These are phyloP conservation scores for Brenthis hecate DNA, from an alignment of 2,888 invertebrate genomes.

Conservation along the genomic window DNA sequence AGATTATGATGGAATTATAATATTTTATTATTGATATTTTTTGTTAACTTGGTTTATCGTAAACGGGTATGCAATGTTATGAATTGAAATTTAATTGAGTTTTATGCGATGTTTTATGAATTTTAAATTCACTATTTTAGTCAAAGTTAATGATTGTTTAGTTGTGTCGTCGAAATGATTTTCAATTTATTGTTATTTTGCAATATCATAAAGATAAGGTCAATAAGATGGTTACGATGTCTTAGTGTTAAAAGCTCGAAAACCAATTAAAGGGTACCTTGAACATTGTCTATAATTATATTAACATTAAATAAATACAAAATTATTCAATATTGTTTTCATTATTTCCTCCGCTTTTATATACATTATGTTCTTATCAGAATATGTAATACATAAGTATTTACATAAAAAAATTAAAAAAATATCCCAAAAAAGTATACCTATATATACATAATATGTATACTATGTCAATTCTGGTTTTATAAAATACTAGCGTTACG, in stretches of 20 bases:
- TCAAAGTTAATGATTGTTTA: constrained; percentile 77
- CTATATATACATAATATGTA: too few relatives aligned
- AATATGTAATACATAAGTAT: background rate
- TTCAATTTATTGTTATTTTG: constrained; percentile 76
- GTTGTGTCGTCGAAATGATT: constrained; percentile 70
- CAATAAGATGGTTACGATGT: constrained; percentile 74
- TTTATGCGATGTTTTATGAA: constrained; percentile 70
- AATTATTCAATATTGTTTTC: constrained; percentile 49
- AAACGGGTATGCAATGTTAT: constrained; percentile 78
- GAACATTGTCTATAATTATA: constrained; percentile 81
- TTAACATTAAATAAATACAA: constrained; percentile 83
- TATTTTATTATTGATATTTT: constrained; percentile 67
- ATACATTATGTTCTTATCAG: too few relatives aligned
- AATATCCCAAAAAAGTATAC: too few relatives aligned
- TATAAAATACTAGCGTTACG: too few relatives aligned
- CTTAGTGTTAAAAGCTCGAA: constrained; percentile 78
- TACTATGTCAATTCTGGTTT: too few relatives aligned
- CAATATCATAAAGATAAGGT: constrained; percentile 74
- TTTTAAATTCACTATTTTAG: constrained; percentile 78
- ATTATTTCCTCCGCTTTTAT: constrained; percentile 7
- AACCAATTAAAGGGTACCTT: constrained; percentile 82
- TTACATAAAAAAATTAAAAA: background rate
- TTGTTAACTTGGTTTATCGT: constrained; percentile 78
- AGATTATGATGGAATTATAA: constrained; percentile 67
- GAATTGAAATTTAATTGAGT: constrained; percentile 71